Percentiles rank a stretch among this genome's conserved stretches.
phyloP scores from a whole-genome alignment of 2,113 vertebrate species.

The Aplodontia rufa region DNA sequence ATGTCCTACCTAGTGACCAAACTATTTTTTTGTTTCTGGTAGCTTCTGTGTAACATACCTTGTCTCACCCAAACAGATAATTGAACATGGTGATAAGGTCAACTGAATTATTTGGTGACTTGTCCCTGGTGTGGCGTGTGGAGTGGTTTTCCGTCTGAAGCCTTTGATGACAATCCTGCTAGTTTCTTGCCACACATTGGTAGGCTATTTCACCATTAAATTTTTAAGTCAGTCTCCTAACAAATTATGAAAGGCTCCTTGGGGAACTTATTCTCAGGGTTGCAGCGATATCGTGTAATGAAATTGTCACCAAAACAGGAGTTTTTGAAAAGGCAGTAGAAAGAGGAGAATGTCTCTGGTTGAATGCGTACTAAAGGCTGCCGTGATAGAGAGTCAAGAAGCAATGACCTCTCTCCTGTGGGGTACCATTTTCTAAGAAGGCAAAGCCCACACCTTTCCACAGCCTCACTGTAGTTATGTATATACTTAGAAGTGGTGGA shows the following conservation, averaged over 20 bases:
- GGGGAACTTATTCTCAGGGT: background rate
- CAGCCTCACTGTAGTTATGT: background rate
- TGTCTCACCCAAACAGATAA: background rate
- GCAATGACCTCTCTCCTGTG: background rate
- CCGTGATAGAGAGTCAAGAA: background rate
- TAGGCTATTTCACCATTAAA: background rate
- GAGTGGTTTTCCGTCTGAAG: background rate
- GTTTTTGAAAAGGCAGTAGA: background rate
- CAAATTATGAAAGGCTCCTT: background rate
- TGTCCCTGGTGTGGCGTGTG: background rate
- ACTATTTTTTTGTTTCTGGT: slow-evolving; percentile 10
- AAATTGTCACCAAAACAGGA: background rate
- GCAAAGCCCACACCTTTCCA: background rate
- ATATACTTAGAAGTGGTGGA: background rate
- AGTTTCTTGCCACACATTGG: background rate
- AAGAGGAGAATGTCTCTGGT: background rate
- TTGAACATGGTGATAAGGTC: background rate
- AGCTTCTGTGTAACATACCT: background rate
- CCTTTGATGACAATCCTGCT: background rate
- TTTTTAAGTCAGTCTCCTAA: background rate
- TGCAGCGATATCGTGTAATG: background rate
- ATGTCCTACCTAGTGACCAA: background rate
- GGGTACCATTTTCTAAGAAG: background rate
- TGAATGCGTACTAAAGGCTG: background rate
- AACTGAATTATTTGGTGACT: background rate